Evolutionary conservation across 2,888 invertebrate genomes (phyloP).

Genomic region (Protonemura montana): DNA sequence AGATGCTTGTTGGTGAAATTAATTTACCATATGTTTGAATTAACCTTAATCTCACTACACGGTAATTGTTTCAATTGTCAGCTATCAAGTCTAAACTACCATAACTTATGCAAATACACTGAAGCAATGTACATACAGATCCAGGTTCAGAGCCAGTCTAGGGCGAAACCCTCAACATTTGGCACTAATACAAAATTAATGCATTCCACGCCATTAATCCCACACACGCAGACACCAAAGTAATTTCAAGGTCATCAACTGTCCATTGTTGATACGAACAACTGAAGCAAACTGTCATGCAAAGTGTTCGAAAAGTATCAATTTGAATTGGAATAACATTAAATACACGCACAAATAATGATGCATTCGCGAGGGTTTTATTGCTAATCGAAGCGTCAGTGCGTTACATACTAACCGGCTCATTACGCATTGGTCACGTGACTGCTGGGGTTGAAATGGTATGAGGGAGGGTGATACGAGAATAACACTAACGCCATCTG

Average conservation of each 20-base stretch:
- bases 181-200: neutral
- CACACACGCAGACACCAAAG: neutral
- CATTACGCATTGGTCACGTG: slow-evolving; percentile 47
- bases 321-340: slow-evolving; percentile 4
- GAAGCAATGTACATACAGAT: neutral
- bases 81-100: neutral
- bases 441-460: neutral
- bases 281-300: neutral
- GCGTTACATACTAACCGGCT: slow-evolving; percentile 41
- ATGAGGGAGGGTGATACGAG: neutral
- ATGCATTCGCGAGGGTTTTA: neutral
- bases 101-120: neutral
- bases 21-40: no score
- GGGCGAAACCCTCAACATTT: neutral
- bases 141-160: neutral
- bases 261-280: neutral
- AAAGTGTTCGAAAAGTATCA: slow-evolving; percentile 15
- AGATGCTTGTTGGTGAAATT: no score
- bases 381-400: neutral
- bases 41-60: neutral
- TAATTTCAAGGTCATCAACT: slow-evolving; percentile 22
- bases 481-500: slow-evolving; percentile 45
- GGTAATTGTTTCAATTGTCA: neutral
- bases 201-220: slow-evolving; percentile 20
- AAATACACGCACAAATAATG: neutral